Conservation (phyloP, 2,888 invertebrate genomes). For the Imbricaverruca yamaguchii region DNA sequence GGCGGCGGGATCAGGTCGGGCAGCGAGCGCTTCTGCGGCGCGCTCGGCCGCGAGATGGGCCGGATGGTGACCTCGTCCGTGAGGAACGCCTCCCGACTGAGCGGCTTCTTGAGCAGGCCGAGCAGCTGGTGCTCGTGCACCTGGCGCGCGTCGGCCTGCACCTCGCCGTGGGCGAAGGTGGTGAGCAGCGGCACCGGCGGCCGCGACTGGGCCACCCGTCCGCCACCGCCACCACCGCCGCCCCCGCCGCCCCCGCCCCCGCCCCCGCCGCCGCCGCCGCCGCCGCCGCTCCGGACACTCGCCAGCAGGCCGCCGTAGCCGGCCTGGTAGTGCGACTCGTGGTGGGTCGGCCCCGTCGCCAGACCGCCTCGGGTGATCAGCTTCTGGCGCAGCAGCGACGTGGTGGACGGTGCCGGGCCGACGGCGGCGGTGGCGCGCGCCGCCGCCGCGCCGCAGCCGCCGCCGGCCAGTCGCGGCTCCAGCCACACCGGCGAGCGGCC, state of each 20-base stretch:
- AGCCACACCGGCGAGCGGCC: neutral
- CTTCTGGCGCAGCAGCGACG: constrained; percentile 12
- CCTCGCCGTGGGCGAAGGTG: neutral
- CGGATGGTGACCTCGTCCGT: constrained; percentile 6
- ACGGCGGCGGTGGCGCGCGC: neutral
- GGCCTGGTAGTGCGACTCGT: neutral
- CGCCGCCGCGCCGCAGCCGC: neutral
- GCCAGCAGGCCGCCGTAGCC: neutral
- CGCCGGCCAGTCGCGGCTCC: neutral
- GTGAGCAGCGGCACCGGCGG: neutral
- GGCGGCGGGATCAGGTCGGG: constrained; percentile 12
- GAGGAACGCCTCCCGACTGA: neutral
- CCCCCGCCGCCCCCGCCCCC: neutral
- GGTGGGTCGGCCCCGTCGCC: neutral
- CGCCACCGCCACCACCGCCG: neutral
- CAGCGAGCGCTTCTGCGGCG: neutral
- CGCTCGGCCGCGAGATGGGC: neutral
- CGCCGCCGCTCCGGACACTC: neutral
- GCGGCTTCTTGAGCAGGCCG: neutral
- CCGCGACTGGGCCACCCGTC: neutral
- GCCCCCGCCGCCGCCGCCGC: neutral
- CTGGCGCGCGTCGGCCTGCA: neutral
- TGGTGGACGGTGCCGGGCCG: neutral
- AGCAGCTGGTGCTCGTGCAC: neutral
- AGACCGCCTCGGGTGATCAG: constrained; percentile 2